A percentile compares a stretch with the other conserved stretches of the same genome.
Evolutionary conservation across 2,113 vertebrate species (phyloP).

Genomic region (Istiophorus platypterus): DNA sequence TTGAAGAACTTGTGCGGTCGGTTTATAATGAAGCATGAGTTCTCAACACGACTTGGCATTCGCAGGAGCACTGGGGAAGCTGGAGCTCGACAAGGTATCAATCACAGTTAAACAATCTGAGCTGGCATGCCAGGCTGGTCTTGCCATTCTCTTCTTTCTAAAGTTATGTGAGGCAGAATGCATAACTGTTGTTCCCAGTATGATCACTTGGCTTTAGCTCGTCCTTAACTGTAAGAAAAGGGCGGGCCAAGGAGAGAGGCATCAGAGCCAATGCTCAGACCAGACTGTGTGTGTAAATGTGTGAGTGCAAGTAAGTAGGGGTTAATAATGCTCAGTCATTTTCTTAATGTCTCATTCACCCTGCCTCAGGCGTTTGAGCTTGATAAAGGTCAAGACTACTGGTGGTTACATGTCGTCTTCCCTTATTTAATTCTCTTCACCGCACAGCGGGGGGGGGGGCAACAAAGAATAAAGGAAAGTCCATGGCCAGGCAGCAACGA

Average conservation of each 20-base stretch:
- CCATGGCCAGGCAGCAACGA: slow-evolving; percentile 38
- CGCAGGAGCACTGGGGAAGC: slow-evolving; percentile 58
- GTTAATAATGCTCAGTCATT: slow-evolving; percentile 79
- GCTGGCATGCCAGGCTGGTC: slow-evolving; percentile 48
- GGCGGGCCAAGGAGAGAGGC: slow-evolving; percentile 21
- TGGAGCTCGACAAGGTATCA: slow-evolving; percentile 61
- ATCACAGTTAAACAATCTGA: slow-evolving; percentile 70
- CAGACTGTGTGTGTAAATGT: slow-evolving; percentile 35
- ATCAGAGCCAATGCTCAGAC: slow-evolving; percentile 44
- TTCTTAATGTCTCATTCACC: slow-evolving; percentile 79
- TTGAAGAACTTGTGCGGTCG: slow-evolving; percentile 61
- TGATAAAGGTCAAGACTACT: slow-evolving; percentile 83
- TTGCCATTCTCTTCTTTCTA: slow-evolving; percentile 52
- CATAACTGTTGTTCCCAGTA: slow-evolving; percentile 55
- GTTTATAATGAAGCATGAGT: slow-evolving; percentile 63
- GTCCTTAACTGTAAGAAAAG: slow-evolving; percentile 47
- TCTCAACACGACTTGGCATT: slow-evolving; percentile 70
- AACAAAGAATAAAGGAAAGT: slow-evolving; percentile 42
- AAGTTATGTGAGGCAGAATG: slow-evolving; percentile 58
- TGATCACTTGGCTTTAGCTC: slow-evolving; percentile 44
- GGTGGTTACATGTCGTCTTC: slow-evolving; percentile 71
- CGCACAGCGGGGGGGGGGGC: slow-evolving; percentile 47
- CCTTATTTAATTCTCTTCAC: slow-evolving; percentile 69
- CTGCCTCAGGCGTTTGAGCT: slow-evolving; percentile 68
- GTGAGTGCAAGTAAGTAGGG: slow-evolving; percentile 54